These are phyloP conservation scores for Apostichopus japonicus DNA, from an alignment of 35 echinoderm and acorn worm species.

Conservation along the genomic window DNA sequence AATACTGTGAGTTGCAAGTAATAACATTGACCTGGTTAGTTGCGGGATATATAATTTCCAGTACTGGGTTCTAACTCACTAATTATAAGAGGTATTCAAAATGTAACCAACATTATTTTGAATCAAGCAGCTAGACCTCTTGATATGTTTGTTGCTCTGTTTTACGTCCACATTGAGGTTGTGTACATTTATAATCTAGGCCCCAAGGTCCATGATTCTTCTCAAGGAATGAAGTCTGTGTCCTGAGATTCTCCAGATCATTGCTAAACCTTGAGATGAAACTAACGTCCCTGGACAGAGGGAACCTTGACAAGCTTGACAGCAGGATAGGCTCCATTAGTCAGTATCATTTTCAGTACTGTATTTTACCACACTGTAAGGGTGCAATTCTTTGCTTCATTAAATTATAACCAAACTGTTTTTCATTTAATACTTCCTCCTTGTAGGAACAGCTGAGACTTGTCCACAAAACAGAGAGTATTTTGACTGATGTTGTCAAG, in stretches of 20 bases:
- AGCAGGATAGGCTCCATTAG: constrained; percentile 2
- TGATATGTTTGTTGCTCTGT: too few species aligned
- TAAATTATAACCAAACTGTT: too few species aligned
- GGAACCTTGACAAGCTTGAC: neutral
- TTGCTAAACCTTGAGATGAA: neutral
- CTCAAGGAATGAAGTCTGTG: neutral
- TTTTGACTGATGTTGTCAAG: too few species aligned
- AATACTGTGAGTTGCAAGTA: too few species aligned
- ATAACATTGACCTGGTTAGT: too few species aligned
- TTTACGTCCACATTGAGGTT: neutral
- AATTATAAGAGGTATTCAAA: too few species aligned
- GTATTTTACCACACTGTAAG: too few species aligned
- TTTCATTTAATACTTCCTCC: neutral
- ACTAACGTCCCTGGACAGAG: neutral
- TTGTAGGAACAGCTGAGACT: neutral
- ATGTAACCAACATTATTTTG: too few species aligned
- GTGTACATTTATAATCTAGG: neutral
- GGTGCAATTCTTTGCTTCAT: too few species aligned
- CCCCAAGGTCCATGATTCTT: neutral
- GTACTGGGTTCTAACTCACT: too few species aligned
- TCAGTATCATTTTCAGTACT: neutral
- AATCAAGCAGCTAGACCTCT: too few species aligned
- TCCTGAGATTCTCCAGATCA: neutral
- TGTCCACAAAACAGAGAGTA: neutral
- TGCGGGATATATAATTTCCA: too few species aligned